phyloP scores from a whole-genome alignment of 2,113 vertebrate genomes.

The Thymallus thymallus region DNA sequence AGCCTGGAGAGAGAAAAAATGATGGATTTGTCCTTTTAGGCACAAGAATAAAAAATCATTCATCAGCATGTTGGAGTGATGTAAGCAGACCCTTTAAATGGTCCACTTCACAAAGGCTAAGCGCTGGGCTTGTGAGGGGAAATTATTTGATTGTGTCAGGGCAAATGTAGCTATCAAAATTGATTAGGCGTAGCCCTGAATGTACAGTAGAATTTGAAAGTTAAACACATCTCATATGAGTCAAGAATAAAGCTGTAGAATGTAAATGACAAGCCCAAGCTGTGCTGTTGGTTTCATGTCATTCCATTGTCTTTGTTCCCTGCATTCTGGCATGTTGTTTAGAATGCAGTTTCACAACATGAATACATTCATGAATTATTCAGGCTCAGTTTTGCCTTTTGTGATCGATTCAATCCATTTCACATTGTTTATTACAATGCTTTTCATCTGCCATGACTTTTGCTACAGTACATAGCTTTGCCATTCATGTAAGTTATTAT shows the following conservation, averaged over 20 bases:
- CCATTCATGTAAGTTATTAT: conserved; percentile 73
- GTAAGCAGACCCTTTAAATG: conserved; percentile 78
- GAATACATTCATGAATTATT: conserved; percentile 71
- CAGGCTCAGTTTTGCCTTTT: conserved; percentile 42
- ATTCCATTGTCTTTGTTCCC: conserved; percentile 71
- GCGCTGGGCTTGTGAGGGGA: conserved; percentile 78
- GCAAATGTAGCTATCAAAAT: conserved; percentile 92
- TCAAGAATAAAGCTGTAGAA: conserved; percentile 86
- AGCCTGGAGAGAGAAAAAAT: conserved; percentile 54
- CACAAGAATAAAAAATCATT: conserved; percentile 73
- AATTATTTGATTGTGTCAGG: conserved; percentile 89
- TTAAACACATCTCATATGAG: conserved; percentile 89
- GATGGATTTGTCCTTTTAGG: conserved; percentile 77
- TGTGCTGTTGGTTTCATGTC: conserved; percentile 59
- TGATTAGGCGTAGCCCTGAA: conserved; percentile 87
- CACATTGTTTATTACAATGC: conserved; percentile 76
- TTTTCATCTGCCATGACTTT: conserved; percentile 74
- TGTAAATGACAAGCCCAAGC: conserved; percentile 71
- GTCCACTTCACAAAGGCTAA: conserved; percentile 78
- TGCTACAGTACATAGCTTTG: conserved; percentile 48
- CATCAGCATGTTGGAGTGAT: conserved; percentile 71
- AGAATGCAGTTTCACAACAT: conserved; percentile 56
- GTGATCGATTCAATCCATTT: conserved; percentile 76
- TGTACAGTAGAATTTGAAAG: conserved; percentile 74
- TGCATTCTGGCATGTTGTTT: conserved; percentile 37